A percentile compares a stretch with the other conserved stretches of the same genome.
Evolutionary conservation across 2,888 invertebrate species (phyloP).

Genomic region (Lasioglossum morio): DNA sequence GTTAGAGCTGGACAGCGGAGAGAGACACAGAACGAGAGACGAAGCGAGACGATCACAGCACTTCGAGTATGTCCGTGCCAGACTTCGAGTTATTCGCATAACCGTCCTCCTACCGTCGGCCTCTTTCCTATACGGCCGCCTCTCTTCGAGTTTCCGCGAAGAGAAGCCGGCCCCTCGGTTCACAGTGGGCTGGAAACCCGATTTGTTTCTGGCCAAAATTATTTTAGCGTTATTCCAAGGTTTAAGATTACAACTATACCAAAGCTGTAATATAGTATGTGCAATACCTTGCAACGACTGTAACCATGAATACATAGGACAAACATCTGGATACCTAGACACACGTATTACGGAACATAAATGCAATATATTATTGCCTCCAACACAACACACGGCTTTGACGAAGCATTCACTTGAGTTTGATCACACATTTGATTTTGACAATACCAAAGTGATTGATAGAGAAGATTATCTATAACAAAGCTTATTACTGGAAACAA

Average conservation of each 20-base stretch:
- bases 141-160: neutral
- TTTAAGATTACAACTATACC: neutral
- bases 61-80: constrained; percentile 58
- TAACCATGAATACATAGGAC: no score
- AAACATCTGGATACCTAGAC: no score
- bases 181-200: neutral
- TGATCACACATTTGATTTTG: no score
- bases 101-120: constrained; percentile 54
- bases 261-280: no score
- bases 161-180: neutral
- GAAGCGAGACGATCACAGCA: constrained; percentile 13
- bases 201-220: neutral
- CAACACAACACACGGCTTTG: no score
- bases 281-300: no score
- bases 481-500: no score
- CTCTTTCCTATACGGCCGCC: constrained; percentile 35
- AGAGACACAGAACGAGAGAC: constrained; percentile 4
- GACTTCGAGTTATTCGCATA: constrained; percentile 75
- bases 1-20: constrained; percentile 34
- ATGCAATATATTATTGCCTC: no score
- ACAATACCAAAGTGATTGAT: no score
- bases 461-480: no score
- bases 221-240: neutral
- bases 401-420: no score
- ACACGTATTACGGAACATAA: no score